Evolutionary conservation across 2,888 invertebrate species (phyloP), one percentile per base, ranked within the genome.

Genomic region (Metellina segmentata): DNA sequence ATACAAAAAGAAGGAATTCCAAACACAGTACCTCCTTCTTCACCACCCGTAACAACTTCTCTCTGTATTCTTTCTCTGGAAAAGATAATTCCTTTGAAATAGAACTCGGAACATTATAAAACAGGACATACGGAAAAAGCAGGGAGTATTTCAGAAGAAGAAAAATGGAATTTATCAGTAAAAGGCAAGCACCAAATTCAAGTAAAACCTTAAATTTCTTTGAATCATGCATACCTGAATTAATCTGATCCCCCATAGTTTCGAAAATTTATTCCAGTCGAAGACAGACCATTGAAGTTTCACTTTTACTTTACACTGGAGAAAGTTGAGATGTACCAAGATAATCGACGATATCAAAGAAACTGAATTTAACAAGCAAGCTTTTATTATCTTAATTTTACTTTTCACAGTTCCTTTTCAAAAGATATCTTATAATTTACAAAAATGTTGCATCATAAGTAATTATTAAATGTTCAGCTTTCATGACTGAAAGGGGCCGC

Each of bases 21-120:
- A 34, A 34, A 34, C 34, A 19, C 78, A 61, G 87, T 92, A 93
- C 93, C 93, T 93, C 93, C 83, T 93, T 93, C 78, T 93, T 93
- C 9, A 93, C 93, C 90, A 93, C 92, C 70, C 93, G 89, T 49
- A 93, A 79, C 16, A 93, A 82, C 78, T 93, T 93, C 53, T 93
- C 93, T 20, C 92, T 70, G 72, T 93, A 93, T 71, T 93, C 93
- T 81, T 93, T 93, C 52, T 93, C 93, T 93, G 71, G 8, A 86
- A 89, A 69, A 91, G 11, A 85, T 11, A 48, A 61, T 20, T 48
- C 11, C 52, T 51, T 52, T 51, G 19, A 69, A 13, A 34, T 16
- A 72, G 61, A 13, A 34, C 8, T 34, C 19, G 51, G 8, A 52
- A 72, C 51, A 13, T 20, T 7, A n/a, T 13, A 16, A 79, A 34